Conservation (phyloP, 2,888 invertebrate genomes). For the Marasmarcha lunaedactyla region DNA sequence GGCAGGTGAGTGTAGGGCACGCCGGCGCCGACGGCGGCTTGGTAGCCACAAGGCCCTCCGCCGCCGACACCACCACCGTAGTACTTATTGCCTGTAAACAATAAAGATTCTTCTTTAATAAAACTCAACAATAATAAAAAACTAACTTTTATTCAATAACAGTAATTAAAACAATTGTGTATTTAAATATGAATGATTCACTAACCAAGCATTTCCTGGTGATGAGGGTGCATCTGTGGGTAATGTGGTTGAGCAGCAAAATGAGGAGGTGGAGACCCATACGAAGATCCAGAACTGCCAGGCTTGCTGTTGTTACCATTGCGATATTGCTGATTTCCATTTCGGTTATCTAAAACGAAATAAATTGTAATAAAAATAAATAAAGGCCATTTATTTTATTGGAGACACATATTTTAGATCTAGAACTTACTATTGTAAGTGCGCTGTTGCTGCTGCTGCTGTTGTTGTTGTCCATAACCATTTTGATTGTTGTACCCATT, state of each 20-base stretch:
- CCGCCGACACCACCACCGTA: slow-evolving; percentile 77
- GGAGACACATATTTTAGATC: too few relatives aligned
- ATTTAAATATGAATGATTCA: too few relatives aligned
- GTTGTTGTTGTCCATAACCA: slow-evolving; percentile 33
- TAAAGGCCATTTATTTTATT: too few relatives aligned
- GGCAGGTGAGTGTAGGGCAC: slow-evolving; percentile 74
- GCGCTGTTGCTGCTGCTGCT: too few relatives aligned
- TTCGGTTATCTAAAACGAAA: slow-evolving; percentile 32
- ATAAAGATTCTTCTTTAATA: too few relatives aligned
- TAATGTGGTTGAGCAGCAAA: slow-evolving; percentile 56
- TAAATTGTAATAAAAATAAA: too few relatives aligned
- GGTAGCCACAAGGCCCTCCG: slow-evolving; percentile 73
- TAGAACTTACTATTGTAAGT: slow-evolving; percentile 50
- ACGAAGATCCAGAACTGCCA: slow-evolving; percentile 53
- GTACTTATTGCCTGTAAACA: slow-evolving; percentile 74
- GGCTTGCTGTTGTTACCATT: slow-evolving; percentile 49
- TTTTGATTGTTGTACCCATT: slow-evolving; percentile 59
- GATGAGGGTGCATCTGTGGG: slow-evolving; percentile 62
- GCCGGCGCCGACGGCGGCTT: slow-evolving; percentile 73
- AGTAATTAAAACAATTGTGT: neutral
- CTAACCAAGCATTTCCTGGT: slow-evolving; percentile 62
- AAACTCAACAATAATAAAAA: too few relatives aligned
- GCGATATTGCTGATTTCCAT: slow-evolving; percentile 51
- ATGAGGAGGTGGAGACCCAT: slow-evolving; percentile 63
- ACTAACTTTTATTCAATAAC: slow-evolving; percentile 16